phyloP scores from a whole-genome alignment of 2,113 vertebrate genomes.

The Acanthisitta chloris region DNA sequence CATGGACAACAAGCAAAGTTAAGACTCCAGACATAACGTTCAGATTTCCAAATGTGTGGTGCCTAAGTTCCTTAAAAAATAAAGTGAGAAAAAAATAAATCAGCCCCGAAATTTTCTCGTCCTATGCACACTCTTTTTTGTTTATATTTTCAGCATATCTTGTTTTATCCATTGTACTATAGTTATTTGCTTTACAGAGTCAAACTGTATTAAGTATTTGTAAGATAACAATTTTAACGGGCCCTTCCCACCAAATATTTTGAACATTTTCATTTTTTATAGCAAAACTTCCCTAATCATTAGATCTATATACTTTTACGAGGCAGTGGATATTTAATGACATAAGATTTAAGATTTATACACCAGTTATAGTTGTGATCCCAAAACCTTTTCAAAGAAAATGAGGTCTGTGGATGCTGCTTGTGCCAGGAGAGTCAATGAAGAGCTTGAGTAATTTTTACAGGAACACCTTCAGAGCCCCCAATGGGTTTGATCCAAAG shows the following conservation, averaged over 20 bases:
- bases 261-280: conserved; percentile 17
- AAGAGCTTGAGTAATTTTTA: not conserved
- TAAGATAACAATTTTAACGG: not conserved
- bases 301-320: not conserved
- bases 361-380: not conserved
- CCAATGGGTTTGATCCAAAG: not conserved
- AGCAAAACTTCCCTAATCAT: not conserved
- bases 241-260: conserved; percentile 10
- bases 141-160: not conserved
- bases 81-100: not conserved
- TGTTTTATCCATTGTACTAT: not conserved
- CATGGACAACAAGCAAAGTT: not conserved
- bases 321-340: not conserved
- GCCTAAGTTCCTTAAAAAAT: not conserved
- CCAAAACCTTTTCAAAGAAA: not conserved
- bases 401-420: not conserved
- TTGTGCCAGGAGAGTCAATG: not conserved
- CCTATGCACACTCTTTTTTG: not conserved
- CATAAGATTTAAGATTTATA: not conserved
- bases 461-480: not conserved
- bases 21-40: not conserved
- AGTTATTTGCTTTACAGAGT: not conserved
- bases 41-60: not conserved
- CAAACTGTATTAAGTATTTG: conserved; percentile 1
- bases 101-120: not conserved